These are phyloP conservation scores for Drosophila burlai DNA, from an alignment of 1,140 invertebrate genomes.

Conservation along the genomic window DNA sequence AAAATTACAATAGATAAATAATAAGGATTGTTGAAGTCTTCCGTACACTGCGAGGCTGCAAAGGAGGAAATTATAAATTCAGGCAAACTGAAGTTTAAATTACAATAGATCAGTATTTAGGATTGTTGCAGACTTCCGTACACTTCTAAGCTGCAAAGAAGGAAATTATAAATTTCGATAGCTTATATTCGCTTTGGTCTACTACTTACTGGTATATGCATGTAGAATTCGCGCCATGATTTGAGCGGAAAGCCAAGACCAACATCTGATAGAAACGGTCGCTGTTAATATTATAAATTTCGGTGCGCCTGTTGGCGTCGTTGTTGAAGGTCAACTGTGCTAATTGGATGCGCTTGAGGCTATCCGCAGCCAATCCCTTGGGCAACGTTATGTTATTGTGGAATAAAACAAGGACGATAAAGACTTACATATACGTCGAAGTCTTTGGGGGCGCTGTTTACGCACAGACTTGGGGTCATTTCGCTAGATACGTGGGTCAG, in stretches of 20 bases:
- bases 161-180: background rate
- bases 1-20: background rate
- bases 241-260: constrained; percentile 42
- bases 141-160: constrained; percentile 46
- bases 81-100: background rate
- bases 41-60: no score
- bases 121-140: constrained; percentile 29
- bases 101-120: background rate
- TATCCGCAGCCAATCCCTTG: constrained; percentile 27
- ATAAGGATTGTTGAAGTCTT: no score
- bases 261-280: constrained; percentile 10
- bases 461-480: constrained; percentile 51
- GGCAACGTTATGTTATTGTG: background rate
- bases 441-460: constrained; percentile 68
- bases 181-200: background rate
- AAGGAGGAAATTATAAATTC: no score
- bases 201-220: constrained; percentile 61
- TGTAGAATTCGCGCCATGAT: constrained; percentile 62
- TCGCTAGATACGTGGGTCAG: constrained; percentile 64
- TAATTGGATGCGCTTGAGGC: constrained; percentile 11
- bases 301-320: constrained; percentile 28
- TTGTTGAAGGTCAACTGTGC: constrained; percentile 46
- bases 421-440: constrained; percentile 66
- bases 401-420: background rate
- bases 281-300: constrained; percentile 28